These are phyloP conservation scores for Solenopsis fugax DNA, from an alignment of 1,140 invertebrate genomes.

Conservation along the genomic window DNA sequence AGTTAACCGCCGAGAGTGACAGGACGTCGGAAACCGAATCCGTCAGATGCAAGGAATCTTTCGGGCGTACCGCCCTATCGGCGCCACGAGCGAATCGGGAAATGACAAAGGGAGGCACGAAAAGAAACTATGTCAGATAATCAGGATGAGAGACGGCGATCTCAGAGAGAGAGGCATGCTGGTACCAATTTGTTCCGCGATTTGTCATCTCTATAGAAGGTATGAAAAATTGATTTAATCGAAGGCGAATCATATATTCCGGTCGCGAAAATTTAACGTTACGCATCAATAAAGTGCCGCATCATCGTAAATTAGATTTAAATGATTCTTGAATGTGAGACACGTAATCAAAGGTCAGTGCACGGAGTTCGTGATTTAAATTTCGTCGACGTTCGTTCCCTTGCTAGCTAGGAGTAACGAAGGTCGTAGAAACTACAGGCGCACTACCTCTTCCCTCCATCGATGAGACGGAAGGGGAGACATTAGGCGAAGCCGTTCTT, in stretches of 20 bases:
- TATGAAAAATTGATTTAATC: constrained; percentile 14
- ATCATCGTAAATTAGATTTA: neutral
- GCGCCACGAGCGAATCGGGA: constrained; percentile 32
- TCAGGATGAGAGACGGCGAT: neutral
- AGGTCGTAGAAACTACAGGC: constrained; percentile 26
- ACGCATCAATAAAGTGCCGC: neutral
- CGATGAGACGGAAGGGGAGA: constrained; percentile 1
- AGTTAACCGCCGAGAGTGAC: constrained; percentile 71
- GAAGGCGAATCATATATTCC: neutral
- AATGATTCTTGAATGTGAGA: neutral
- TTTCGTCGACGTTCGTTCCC: constrained; percentile 38
- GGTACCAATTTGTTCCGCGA: constrained; percentile 7
- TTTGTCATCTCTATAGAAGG: neutral
- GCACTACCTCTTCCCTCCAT: constrained; percentile 26
- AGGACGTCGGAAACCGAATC: constrained; percentile 60
- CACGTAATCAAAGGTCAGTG: constrained; percentile 33
- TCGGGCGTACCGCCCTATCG: constrained; percentile 25
- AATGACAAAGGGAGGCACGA: constrained; percentile 47
- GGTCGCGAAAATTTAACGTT: neutral
- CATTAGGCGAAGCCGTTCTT: constrained; percentile 49
- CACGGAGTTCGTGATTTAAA: constrained; percentile 17
- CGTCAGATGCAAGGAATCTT: constrained; percentile 57
- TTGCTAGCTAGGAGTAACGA: constrained; percentile 32
- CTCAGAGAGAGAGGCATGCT: neutral
- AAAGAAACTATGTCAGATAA: constrained; percentile 41